Conservation (phyloP, 2,113 vertebrate species). For the Peromyscus polionotus region DNA sequence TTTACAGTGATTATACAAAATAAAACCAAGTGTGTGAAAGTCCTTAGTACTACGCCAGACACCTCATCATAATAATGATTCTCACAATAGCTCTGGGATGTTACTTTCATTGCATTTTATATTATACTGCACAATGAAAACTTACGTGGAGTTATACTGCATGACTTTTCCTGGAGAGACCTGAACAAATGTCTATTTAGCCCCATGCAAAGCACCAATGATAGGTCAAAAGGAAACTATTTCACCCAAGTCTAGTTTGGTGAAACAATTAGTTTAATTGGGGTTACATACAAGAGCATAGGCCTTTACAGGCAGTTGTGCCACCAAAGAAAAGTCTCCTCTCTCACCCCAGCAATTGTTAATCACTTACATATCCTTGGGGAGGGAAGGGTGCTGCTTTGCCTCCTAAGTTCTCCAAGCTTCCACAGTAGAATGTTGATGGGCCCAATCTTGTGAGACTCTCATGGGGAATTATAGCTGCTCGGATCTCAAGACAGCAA, state of each 20-base stretch:
- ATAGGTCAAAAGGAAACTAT: neutral
- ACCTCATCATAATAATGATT: neutral
- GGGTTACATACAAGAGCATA: neutral
- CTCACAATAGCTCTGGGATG: neutral
- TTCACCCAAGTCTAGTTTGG: neutral
- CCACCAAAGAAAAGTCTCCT: too few species aligned
- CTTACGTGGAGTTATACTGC: neutral
- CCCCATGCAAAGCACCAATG: neutral
- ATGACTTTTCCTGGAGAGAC: neutral
- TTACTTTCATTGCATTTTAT: neutral
- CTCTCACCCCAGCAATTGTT: neutral
- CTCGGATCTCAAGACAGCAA: neutral
- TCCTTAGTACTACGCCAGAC: neutral
- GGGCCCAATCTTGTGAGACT: neutral
- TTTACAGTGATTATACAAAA: conserved; percentile 29
- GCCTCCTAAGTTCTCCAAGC: neutral
- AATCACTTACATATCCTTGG: neutral
- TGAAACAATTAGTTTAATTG: neutral
- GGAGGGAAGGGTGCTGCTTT: neutral
- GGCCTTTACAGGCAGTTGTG: neutral
- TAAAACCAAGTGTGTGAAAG: conserved; percentile 1
- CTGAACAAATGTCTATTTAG: neutral
- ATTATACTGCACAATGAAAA: conserved; percentile 11
- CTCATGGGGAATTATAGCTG: neutral
- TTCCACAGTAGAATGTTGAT: neutral